Evolutionary conservation across 2,888 invertebrate species (phyloP).

Genomic region (Scotopteryx bipunctaria): DNA sequence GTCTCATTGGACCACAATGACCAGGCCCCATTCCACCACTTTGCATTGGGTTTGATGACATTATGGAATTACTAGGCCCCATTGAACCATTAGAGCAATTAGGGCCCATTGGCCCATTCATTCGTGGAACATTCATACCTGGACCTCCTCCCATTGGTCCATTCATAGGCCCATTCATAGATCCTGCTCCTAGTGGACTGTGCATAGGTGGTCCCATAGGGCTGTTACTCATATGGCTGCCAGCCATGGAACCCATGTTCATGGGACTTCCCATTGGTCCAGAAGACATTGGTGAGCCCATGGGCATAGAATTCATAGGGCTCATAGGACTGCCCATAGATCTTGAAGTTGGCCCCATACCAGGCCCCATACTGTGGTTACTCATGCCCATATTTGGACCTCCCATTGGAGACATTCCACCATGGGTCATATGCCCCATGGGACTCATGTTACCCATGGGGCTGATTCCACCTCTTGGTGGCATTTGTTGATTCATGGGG

Average conservation of each 20-base stretch:
- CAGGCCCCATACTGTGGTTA: slow-evolving; percentile 85
- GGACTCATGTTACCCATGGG: slow-evolving; percentile 89
- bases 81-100: slow-evolving; percentile 83
- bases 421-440: slow-evolving; percentile 83
- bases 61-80: slow-evolving; percentile 82
- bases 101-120: slow-evolving; percentile 83
- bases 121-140: slow-evolving; percentile 80
- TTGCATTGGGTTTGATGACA: slow-evolving; percentile 80
- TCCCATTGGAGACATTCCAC: slow-evolving; percentile 88
- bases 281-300: slow-evolving; percentile 88
- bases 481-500: slow-evolving; percentile 86
- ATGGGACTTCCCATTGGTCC: slow-evolving; percentile 90
- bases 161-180: slow-evolving; percentile 83
- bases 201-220: slow-evolving; percentile 91
- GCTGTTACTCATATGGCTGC: slow-evolving; percentile 86
- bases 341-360: slow-evolving; percentile 80
- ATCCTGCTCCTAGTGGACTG: slow-evolving; percentile 84
- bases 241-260: slow-evolving; percentile 86
- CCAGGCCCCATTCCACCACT: slow-evolving; percentile 78
- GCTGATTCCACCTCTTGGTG: slow-evolving; percentile 83
- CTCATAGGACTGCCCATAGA: slow-evolving; percentile 89
- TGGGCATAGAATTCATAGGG: slow-evolving; percentile 88
- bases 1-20: slow-evolving; percentile 81
- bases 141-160: slow-evolving; percentile 85
- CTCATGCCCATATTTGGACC: slow-evolving; percentile 87